Evolutionary conservation across 2,888 invertebrate genomes (phyloP).

Genomic region (Acanthoscelides obtectus): DNA sequence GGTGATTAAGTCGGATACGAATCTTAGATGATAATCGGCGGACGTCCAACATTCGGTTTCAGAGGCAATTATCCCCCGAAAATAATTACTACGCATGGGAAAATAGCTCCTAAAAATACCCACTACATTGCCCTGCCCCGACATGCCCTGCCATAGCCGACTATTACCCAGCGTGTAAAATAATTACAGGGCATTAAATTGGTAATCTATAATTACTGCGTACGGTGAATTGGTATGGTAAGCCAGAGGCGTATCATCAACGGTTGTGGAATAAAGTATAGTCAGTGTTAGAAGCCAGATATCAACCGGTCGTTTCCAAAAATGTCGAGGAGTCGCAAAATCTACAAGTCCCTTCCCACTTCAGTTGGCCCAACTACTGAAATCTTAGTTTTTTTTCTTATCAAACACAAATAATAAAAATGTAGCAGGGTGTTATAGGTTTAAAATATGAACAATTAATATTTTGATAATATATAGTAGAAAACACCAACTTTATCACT

Average conservation of each 20-base stretch:
- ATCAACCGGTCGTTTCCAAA: too few relatives aligned
- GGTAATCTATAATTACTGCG: background rate
- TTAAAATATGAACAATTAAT: too few relatives aligned
- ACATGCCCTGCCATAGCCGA: background rate
- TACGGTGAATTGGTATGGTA: background rate
- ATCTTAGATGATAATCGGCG: background rate
- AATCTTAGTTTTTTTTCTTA: too few relatives aligned
- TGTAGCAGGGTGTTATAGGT: too few relatives aligned
- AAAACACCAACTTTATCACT: too few relatives aligned
- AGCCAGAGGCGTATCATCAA: background rate
- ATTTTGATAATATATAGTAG: too few relatives aligned
- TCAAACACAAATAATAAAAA: too few relatives aligned
- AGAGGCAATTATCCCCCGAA: background rate
- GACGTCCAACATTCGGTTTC: background rate
- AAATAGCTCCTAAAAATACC: background rate
- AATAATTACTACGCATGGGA: background rate
- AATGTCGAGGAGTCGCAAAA: too few relatives aligned
- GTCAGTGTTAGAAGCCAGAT: too few relatives aligned
- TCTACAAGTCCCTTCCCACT: too few relatives aligned
- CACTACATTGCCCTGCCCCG: background rate
- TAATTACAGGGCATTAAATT: background rate
- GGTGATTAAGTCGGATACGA: background rate
- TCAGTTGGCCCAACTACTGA: too few relatives aligned
- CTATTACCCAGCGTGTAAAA: constrained; percentile 11
- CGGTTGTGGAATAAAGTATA: too few relatives aligned